Base-by-base conservation (phyloP, 1,140 invertebrate species). In the Zaprionus taronus region DNA sequence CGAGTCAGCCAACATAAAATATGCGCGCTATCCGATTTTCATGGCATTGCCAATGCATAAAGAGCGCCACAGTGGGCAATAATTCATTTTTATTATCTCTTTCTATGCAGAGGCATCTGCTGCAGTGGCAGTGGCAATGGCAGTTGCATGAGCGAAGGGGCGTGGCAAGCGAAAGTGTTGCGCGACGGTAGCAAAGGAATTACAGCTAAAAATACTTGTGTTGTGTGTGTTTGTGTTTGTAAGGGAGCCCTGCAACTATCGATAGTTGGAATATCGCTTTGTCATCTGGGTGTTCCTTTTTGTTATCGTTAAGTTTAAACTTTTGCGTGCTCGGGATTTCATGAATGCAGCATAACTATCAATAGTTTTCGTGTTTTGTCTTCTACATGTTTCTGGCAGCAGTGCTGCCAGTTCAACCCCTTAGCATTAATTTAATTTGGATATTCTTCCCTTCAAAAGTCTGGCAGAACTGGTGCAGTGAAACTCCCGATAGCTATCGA, bases 21-120 rank as follows among this genome's bases (percentile, higher is more conserved):
- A 75, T 75, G 72, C 65, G 56, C 53, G 22, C 64, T 70, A 75
- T 79, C 66, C 65, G 65, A 75, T 79, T 79, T 79, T 61, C 72
- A 69, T 69, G 57, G 69, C 51, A 60, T n/a, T 58, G 41, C 41
- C 26, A 74, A 44, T 69, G 49, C 51, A 55, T 38, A 28, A 26
- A 68, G 41, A 34, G 41, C 15, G 47, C 15, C 20, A 44, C 34
- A 26, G n/a, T 24, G 28, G 26, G 47, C 63, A 64, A 75, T 78
- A 65, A 75, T 70, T 79, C 76, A 79, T 79, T 75, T 79, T 78
- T 78, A 78, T 78, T 78, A 78, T 75, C 76, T 73, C 41, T 20
- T 68, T 61, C 57, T 65, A 14, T 57, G 67, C 67, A 53, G 44
- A 60, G 66, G 66, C 66, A 51, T 36, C 66, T 72, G 70, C 53